Evolutionary conservation across 2,797 vertebrate genomes (phyloP).

Genomic region (Florisuga fusca): DNA sequence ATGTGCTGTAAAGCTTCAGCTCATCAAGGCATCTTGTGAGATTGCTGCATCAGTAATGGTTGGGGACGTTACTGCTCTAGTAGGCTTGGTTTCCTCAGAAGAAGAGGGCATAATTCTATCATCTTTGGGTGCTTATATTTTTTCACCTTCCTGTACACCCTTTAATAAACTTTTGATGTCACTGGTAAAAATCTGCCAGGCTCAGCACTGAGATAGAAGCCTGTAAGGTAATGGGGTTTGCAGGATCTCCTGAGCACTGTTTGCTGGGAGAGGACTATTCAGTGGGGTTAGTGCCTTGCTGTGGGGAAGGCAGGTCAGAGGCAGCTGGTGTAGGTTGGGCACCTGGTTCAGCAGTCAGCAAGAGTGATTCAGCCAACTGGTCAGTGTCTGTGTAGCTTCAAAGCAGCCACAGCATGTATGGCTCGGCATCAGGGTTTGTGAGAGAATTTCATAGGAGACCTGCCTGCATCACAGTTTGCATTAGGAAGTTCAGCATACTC

Average conservation of each 20-base stretch:
- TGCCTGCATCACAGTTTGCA: neutral
- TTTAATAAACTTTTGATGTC: neutral
- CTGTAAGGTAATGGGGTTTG: rapidly evolving
- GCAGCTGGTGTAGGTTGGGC: neutral
- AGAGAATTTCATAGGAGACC: neutral
- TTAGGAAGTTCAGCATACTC: neutral
- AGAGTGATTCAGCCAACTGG: neutral
- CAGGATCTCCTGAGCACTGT: neutral
- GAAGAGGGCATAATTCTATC: neutral
- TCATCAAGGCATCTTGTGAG: rapidly evolving
- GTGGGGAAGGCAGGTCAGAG: neutral
- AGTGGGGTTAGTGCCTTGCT: neutral
- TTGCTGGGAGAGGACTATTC: neutral
- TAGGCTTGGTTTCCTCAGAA: neutral
- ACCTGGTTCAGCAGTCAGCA: neutral
- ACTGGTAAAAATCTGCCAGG: neutral
- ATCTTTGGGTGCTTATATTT: rapidly evolving
- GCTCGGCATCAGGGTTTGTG: neutral
- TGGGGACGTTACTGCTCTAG: neutral
- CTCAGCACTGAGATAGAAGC: neutral
- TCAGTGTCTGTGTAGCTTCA: neutral
- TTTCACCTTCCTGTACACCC: neutral
- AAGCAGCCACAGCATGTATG: neutral
- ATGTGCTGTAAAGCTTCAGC: neutral
- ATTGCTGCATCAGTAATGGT: neutral